A percentile compares a stretch with the other conserved stretches of the same genome.
phyloP scores from a whole-genome alignment of 2,888 invertebrate genomes.

The Atherix ibis region DNA sequence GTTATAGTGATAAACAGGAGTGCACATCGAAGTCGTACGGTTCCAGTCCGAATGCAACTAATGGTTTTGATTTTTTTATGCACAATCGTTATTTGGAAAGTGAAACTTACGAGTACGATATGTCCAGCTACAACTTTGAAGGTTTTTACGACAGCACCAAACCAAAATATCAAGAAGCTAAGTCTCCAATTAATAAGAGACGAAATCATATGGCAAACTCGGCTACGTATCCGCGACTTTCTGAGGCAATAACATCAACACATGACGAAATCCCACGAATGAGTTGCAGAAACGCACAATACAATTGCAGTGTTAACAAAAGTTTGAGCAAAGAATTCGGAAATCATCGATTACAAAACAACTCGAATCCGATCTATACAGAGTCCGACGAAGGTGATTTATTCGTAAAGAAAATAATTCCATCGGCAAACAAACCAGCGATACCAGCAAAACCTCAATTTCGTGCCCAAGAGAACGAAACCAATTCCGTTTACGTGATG shows the following conservation, averaged over 20 bases:
- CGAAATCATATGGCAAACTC: conserved; percentile 7
- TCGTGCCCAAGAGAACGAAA: conserved; percentile 9
- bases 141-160: conserved; percentile 15
- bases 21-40: conserved; percentile 45
- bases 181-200: too few species aligned
- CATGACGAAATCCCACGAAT: conserved; percentile 28
- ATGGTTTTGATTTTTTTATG: conserved; percentile 39
- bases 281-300: conserved; percentile 28
- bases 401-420: conserved; percentile 21
- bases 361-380: conserved; percentile 14
- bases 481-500: conserved; percentile 14
- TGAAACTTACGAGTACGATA: conserved; percentile 33
- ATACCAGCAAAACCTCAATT: conserved; percentile 26
- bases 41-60: conserved; percentile 44
- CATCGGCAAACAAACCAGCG: conserved; percentile 21
- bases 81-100: conserved; percentile 17
- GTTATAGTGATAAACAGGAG: conserved; percentile 34
- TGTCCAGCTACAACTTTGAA: conserved; percentile 25
- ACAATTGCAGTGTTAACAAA: conserved; percentile 27
- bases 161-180: too few species aligned
- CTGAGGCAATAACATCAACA: conserved; percentile 1
- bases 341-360: conserved; percentile 21
- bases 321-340: conserved; percentile 32
- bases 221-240: conserved; percentile 10
- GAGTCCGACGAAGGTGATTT: conserved; percentile 16